Base-by-base conservation (phyloP, 1,140 invertebrate genomes). In the Camponotus pennsylvanicus region DNA sequence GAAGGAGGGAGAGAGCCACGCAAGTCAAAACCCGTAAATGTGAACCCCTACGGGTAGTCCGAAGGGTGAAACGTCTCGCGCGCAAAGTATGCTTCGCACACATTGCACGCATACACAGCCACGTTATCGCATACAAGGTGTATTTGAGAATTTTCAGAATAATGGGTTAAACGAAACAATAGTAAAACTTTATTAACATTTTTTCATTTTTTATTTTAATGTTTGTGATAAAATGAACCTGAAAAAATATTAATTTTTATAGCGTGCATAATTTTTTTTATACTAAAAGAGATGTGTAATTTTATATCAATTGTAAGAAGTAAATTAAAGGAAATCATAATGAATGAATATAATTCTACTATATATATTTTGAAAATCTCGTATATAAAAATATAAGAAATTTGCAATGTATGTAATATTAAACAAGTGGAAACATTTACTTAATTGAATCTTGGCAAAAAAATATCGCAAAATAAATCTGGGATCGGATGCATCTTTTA, bases 11-110 rank as follows among this genome's bases (percentile, higher is more conserved):
- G 40, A 67, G 73, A 32, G 57, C 45, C 69, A 64, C 78, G 55
- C 61, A 85, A 27, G 85, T 83, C 89, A 79, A 90, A 90, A 90
- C 75, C 85, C 86, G 86, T 90, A 90, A 90, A 90, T 83, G 89
- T 75, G 76, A 63, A 90, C 89, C 89, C 83, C 61, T 87, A 80
- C 61, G 69, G 59, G 18, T 55, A 67, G 80, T 88, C 69, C 83
- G 67, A 75, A 52, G 78, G 77, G 59, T 80, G 86, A 80, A 80
- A 77, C 67, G 73, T 37, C 55, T 57, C 45, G 67, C 71, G 55
- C 69, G 76, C 75, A 75, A 86, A 89, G 57, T 75, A 76, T 49
- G 45, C 49, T 37, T 27, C 37, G 8, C 45, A 57, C 70, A 84
- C 76, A 52, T 49, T 52, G 45, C 49, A 57, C 57, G 61, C 27